Evolutionary conservation across 2,888 invertebrate genomes (phyloP), one percentile per base, ranked within the genome.

Genomic region (Metacarcinus magister): DNA sequence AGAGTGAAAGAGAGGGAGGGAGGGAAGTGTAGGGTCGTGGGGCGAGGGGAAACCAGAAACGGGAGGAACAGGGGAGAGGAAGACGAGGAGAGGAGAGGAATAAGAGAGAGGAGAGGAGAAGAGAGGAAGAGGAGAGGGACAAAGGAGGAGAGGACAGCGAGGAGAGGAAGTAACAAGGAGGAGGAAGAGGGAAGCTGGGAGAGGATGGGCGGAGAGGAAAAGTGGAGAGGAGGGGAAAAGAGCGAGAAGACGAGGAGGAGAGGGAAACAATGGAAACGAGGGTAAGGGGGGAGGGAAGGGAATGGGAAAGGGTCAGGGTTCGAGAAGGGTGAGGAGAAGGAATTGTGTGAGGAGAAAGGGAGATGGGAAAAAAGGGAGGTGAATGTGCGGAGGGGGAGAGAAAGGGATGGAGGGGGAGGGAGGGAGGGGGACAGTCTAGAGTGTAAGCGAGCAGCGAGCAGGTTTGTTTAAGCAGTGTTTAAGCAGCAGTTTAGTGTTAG

Each of bases 1-100:
- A 23, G 44, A 46, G 44, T 13, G 8, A 91, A 28, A 92, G 92
- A 48, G 28, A 92, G 91, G 44, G 91, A 91, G 89, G 44, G 91
- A 91, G 91, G 44, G 91, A 91, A 32, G 32, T n/a, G 32, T n/a
- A 82, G 82, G 32, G 8, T 28, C 28, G 32, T n/a, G 48, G 48
- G 13, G 48, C 5, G 48, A 48, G 48, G 48, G 13, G 48, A 48
- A 13, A 48, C 7, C 5, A 48, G 48, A 48, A 13, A 48, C 7
- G 13, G 48, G 13, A 13, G 48, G 48, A 13, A 89, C 8, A 39
- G 89, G 13, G 39, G 32, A 44, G 91, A 91, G 44, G 44, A 44
- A 91, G 91, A 91, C 13, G 89, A 91, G 91, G 44, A 44, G 32
- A 32, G 32, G 89, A 39, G 43, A 8, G 32, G 32, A 13, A 19